Evolutionary conservation across 2,888 invertebrate genomes (phyloP).

Genomic region (Dromius quadrimaculatus): DNA sequence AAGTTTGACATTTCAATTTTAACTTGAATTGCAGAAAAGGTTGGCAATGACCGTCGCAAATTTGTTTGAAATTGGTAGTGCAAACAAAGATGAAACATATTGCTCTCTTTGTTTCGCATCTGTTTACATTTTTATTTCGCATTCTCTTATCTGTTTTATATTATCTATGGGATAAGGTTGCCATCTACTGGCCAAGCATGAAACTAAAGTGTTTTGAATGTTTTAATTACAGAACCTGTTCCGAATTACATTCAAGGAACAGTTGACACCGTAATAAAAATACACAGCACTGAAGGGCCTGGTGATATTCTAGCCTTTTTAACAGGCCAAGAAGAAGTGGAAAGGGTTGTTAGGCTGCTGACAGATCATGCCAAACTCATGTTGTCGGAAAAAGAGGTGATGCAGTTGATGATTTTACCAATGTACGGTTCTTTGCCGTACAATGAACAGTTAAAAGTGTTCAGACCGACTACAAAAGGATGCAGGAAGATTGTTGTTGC

Average conservation of each 20-base stretch:
- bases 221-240: slow-evolving; percentile 78
- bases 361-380: slow-evolving; percentile 72
- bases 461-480: slow-evolving; percentile 76
- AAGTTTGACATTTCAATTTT: no score
- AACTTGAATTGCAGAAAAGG: no score
- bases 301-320: slow-evolving; percentile 95
- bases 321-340: slow-evolving; percentile 95
- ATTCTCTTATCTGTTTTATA: no score
- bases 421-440: slow-evolving; percentile 93
- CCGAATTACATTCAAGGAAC: slow-evolving; percentile 90
- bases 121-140: no score
- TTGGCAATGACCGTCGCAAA: no score
- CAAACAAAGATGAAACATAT: no score
- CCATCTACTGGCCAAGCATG: no score
- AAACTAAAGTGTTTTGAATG: no score
- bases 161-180: no score
- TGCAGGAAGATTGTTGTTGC: slow-evolving; percentile 91
- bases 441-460: slow-evolving; percentile 84
- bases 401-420: slow-evolving; percentile 79
- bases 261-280: slow-evolving; percentile 89
- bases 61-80: no score
- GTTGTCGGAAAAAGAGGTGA: slow-evolving; percentile 67
- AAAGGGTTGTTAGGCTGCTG: slow-evolving; percentile 77
- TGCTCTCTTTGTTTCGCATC: no score
- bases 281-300: slow-evolving; percentile 83